phyloP scores from a whole-genome alignment of 2,888 invertebrate genomes.

The Pandemis corylana region DNA sequence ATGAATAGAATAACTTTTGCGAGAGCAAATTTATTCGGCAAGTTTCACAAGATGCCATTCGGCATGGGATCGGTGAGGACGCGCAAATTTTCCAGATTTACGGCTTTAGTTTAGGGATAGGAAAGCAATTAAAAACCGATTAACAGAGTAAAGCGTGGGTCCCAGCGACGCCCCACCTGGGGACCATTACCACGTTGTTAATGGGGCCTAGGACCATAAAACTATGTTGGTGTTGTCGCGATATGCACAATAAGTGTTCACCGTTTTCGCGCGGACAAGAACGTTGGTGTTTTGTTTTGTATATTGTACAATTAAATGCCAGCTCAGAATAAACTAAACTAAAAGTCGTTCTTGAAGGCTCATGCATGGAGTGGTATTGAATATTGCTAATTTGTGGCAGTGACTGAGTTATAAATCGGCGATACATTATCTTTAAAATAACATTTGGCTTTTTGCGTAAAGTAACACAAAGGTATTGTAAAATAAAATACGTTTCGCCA shows the following conservation, averaged over 20 bases:
- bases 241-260: background rate
- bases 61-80: constrained; percentile 17
- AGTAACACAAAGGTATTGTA: no score
- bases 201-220: constrained; percentile 1
- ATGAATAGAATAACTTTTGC: constrained; percentile 19
- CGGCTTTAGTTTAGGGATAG: constrained; percentile 59
- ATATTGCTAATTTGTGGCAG: no score
- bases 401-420: no score
- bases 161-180: constrained; percentile 58
- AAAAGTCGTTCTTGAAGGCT: no score
- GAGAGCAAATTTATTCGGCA: constrained; percentile 23
- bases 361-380: no score
- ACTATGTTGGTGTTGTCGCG: background rate
- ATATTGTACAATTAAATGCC: no score
- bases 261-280: background rate
- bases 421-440: no score
- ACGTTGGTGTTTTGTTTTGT: background rate
- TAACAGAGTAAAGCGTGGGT: constrained; percentile 63
- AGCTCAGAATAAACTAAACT: no score
- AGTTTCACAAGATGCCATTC: constrained; percentile 36
- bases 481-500: no score
- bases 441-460: no score
- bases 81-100: constrained; percentile 38
- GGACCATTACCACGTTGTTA: constrained; percentile 54
- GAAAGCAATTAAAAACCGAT: constrained; percentile 77